A percentile compares a stretch with the other conserved stretches of the same genome.
Evolutionary conservation across 2,797 vertebrate species (phyloP).

Genomic region (Mormyrus hasselquistii): DNA sequence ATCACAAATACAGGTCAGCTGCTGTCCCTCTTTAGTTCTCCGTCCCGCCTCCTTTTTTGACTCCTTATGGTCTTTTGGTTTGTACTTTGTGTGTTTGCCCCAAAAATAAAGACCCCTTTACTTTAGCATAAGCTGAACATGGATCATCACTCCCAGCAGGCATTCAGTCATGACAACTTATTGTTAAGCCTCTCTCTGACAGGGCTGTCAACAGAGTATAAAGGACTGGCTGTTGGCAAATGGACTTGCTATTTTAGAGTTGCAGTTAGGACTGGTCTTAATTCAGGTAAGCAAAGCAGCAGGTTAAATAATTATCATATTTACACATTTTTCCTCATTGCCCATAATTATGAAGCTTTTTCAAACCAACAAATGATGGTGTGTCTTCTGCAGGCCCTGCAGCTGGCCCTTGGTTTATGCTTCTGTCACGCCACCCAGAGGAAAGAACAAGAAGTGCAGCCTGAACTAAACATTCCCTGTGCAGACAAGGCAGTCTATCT

Average conservation of each 20-base stretch:
- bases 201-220: slow-evolving; percentile 35
- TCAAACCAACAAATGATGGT: not conserved
- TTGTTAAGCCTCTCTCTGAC: not conserved
- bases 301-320: not conserved
- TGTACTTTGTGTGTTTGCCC: not conserved
- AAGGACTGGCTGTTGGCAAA: slow-evolving; percentile 36
- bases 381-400: slow-evolving; percentile 32
- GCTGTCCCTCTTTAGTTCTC: not conserved
- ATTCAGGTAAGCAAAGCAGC: slow-evolving; percentile 33
- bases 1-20: not conserved
- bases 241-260: slow-evolving; percentile 31
- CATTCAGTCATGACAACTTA: not conserved
- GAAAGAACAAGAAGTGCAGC: slow-evolving; percentile 16
- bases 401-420: slow-evolving; percentile 25
- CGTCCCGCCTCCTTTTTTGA: not conserved
- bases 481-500: not conserved
- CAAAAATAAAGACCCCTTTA: not conserved
- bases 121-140: not conserved
- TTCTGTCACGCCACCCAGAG: slow-evolving; percentile 31
- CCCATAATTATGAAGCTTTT: not conserved
- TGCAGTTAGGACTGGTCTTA: slow-evolving; percentile 37
- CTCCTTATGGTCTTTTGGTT: not conserved
- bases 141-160: not conserved
- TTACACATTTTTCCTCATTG: not conserved
- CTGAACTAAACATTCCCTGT: not conserved